These are phyloP conservation scores for Polyommatus icarus DNA, from an alignment of 2,888 invertebrate species.

Conservation along the genomic window DNA sequence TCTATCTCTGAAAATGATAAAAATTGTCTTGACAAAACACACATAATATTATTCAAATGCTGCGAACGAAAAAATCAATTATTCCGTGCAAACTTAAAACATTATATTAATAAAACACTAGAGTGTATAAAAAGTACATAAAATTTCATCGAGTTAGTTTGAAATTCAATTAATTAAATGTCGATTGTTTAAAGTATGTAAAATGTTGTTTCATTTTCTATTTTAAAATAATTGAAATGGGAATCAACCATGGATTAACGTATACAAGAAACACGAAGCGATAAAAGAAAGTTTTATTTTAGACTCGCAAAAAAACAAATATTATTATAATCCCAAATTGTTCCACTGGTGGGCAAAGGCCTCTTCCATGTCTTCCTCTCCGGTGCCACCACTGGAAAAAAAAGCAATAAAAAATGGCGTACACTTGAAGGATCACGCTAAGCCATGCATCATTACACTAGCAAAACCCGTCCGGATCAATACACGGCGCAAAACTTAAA, in stretches of 20 bases:
- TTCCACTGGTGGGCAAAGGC: too few relatives aligned
- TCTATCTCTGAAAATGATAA: too few relatives aligned
- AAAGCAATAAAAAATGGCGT: conserved; percentile 31
- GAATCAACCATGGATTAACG: background rate
- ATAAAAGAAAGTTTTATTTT: conserved; percentile 27
- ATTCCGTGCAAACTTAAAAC: background rate
- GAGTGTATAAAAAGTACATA: background rate
- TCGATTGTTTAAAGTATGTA: background rate
- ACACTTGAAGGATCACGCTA: conserved; percentile 41
- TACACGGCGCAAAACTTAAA: conserved; percentile 77
- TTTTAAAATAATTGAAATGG: background rate
- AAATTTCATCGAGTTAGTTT: background rate
- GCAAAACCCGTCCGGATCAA: conserved; percentile 68
- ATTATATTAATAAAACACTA: background rate
- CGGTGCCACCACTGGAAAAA: background rate
- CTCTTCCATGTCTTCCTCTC: background rate
- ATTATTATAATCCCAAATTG: conserved; percentile 23
- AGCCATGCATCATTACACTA: conserved; percentile 51
- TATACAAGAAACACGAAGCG: background rate
- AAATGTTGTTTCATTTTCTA: background rate
- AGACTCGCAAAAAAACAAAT: conserved; percentile 17
- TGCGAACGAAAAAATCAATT: background rate
- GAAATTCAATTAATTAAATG: conserved; percentile 3
- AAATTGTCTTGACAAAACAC: background rate
- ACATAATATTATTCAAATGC: too few relatives aligned